These are phyloP conservation scores for Macropis europaea DNA, from an alignment of 2,888 invertebrate genomes.

Conservation along the genomic window DNA sequence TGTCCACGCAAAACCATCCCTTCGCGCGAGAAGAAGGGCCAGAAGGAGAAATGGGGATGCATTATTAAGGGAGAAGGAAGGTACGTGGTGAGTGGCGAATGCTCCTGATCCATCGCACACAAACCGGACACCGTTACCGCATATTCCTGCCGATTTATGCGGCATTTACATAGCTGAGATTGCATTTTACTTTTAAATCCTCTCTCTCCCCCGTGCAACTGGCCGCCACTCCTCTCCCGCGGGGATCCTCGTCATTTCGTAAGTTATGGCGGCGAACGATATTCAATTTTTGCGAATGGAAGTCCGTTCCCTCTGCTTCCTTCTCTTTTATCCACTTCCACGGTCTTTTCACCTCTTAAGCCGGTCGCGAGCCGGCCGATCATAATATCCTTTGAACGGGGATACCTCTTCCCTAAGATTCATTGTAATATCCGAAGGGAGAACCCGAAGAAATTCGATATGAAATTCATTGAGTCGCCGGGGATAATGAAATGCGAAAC, in stretches of 20 bases:
- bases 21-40: neutral
- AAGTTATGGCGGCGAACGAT: constrained; percentile 55
- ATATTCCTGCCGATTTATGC: constrained; percentile 66
- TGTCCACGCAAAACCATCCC: constrained; percentile 29
- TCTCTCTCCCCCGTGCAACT: constrained; percentile 42
- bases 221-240: neutral
- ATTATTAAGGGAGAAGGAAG: constrained; percentile 11
- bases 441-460: constrained; percentile 46
- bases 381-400: constrained; percentile 51
- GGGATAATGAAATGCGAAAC: constrained; percentile 49
- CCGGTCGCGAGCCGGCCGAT: constrained; percentile 34
- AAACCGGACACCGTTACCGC: constrained; percentile 54
- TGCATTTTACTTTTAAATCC: constrained; percentile 73
- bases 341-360: constrained; percentile 46
- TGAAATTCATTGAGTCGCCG: constrained; percentile 49
- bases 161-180: constrained; percentile 69
- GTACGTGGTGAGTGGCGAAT: constrained; percentile 21
- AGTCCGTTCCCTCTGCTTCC: constrained; percentile 4
- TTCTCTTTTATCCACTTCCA: constrained; percentile 25
- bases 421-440: constrained; percentile 46
- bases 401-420: constrained; percentile 33
- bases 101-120: constrained; percentile 56
- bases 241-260: constrained; percentile 52
- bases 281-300: constrained; percentile 61
- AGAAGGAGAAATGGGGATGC: neutral